A percentile compares a stretch with the other conserved stretches of the same genome.
Conservation (phyloP, 2,888 invertebrate species). For the Drosophila macrospina region DNA sequence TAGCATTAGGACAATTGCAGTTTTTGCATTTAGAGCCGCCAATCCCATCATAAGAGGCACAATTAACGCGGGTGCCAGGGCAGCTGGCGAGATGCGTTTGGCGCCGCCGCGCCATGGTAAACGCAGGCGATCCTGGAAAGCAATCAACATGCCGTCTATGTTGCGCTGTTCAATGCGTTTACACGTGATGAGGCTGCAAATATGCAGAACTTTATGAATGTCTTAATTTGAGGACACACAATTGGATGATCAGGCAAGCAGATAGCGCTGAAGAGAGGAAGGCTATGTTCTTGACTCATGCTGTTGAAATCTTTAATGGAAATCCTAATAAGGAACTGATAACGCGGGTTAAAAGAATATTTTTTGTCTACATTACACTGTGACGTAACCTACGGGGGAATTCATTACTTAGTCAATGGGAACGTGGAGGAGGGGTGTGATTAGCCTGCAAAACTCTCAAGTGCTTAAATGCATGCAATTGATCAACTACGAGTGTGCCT, state of each 20-base stretch:
- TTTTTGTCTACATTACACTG: not conserved
- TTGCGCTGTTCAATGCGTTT: conserved; percentile 61
- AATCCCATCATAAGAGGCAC: conserved; percentile 86
- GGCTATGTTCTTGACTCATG: no score
- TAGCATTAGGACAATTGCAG: conserved; percentile 81
- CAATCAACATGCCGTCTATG: conserved; percentile 84
- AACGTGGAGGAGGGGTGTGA: not conserved
- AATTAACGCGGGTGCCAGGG: conserved; percentile 86
- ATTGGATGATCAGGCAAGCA: not conserved
- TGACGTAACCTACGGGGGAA: conserved; percentile 1
- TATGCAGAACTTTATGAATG: no score
- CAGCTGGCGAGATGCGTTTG: conserved; percentile 86
- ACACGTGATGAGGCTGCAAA: conserved; percentile 71
- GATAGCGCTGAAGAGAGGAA: not conserved
- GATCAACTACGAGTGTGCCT: not conserved
- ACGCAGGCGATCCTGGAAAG: conserved; percentile 87
- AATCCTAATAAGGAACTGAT: not conserved
- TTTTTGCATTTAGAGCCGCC: conserved; percentile 86
- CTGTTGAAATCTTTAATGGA: no score
- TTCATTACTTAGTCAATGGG: not conserved
- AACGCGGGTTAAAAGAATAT: not conserved
- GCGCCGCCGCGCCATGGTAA: conserved; percentile 88
- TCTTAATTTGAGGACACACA: not conserved
- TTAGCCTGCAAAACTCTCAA: not conserved
- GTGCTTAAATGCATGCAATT: not conserved